Base-by-base conservation (phyloP, 2,113 vertebrate genomes). In the Apus apus region DNA sequence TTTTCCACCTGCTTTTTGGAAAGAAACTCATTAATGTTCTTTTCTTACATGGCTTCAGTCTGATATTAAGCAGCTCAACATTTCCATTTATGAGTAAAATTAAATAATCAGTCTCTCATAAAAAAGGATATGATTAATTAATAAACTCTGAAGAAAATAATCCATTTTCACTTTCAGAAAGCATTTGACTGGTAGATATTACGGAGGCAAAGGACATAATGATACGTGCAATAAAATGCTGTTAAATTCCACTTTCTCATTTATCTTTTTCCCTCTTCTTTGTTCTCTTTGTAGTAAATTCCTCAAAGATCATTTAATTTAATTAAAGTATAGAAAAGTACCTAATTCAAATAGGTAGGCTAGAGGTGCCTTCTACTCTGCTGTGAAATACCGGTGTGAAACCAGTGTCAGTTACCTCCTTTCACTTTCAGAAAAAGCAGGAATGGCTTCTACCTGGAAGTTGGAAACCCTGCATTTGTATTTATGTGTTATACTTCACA, bases 61-160 rank as follows among this genome's bases (percentile, higher is more conserved):
- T 90, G 58, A 72, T 94, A 90, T 92, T 96, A 97, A 96, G 93
- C 87, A 96, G 73, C 81, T 94, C 93, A 96, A 94, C 85, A 82
- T 97, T 97, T 79, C 77, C 84, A 93, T 61, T 85, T 89, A 96
- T 96, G 96, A 96, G 94, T 90, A 71, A 85, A 97, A 96, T 97
- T 85, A 92, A 95, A 97, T 96, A 96, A 98, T 97, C 92, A 95
- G 94, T 96, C 84, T 92, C 87, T 96, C 76, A 85, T 89, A 94
- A 97, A 97, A 97, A 87, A 89, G 40, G 78, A 92, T 97, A 97
- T 97, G 85, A 98, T 98, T 98, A 97, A 97, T 98, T 98, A 98
- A 98, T 95, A 96, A 97, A 96, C 86, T 95, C 96, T 65, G 85
- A 97, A 93, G 81, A 96, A 96, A 97, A 98, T 93, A 91, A 96